A percentile compares a stretch with the other conserved stretches of the same genome.
phyloP scores from a whole-genome alignment of 1,140 invertebrate genomes.

The Ceratosolen fusciceps region DNA sequence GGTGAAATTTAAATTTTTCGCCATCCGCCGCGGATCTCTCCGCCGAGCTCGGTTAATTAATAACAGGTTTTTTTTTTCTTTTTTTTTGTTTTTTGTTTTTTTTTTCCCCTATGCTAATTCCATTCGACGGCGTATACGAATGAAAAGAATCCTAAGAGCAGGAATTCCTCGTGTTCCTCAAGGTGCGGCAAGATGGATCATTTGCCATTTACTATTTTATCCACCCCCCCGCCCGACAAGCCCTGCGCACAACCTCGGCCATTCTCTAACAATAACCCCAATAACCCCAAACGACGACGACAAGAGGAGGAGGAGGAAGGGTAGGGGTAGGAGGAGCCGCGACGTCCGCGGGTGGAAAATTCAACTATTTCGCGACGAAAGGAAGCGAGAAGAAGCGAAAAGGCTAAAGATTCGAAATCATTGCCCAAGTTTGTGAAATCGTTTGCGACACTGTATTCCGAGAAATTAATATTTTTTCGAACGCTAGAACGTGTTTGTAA shows the following conservation, averaged over 20 bases:
- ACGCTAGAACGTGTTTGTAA: background rate
- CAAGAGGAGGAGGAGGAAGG: no score
- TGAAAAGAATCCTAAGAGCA: background rate
- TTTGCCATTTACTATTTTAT: background rate
- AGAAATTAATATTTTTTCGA: constrained; percentile 1
- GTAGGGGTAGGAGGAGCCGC: no score
- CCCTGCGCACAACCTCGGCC: no score
- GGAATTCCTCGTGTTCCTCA: background rate
- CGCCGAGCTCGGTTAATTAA: background rate
- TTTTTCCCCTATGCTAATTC: constrained; percentile 13
- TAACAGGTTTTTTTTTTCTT: background rate
- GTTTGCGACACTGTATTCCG: background rate
- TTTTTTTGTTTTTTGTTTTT: no score
- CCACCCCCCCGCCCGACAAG: no score
- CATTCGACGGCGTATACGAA: no score
- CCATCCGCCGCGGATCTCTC: background rate
- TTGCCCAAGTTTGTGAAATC: background rate
- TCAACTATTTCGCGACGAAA: no score
- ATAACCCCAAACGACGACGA: no score
- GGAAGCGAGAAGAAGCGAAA: background rate
- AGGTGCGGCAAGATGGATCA: constrained; percentile 19
- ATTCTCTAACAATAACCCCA: no score
- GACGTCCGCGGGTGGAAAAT: no score
- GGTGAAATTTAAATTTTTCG: constrained; percentile 2
- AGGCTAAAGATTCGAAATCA: background rate